These are phyloP conservation scores for Aleiodes testaceus DNA, from an alignment of 2,888 invertebrate species.

Conservation along the genomic window DNA sequence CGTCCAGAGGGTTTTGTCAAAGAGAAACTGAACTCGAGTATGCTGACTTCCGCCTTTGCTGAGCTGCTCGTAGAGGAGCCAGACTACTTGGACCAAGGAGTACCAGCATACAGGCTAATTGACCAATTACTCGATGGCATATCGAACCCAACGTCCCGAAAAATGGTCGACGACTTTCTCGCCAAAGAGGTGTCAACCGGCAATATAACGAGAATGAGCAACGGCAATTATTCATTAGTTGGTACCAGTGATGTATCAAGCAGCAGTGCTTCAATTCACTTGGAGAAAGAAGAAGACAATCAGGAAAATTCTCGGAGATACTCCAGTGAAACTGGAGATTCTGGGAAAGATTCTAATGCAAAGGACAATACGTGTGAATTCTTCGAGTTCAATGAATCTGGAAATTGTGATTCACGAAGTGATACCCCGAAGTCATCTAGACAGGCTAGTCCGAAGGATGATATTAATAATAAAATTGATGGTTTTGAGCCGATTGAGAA, in stretches of 20 bases:
- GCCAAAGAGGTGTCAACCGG: conserved; percentile 82
- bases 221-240: conserved; percentile 81
- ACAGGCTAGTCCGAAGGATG: conserved; percentile 58
- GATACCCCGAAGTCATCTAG: conserved; percentile 64
- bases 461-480: background rate
- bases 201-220: conserved; percentile 79
- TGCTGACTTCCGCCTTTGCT: conserved; percentile 82
- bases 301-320: conserved; percentile 37
- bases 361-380: conserved; percentile 53
- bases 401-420: conserved; percentile 63
- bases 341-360: conserved; percentile 41
- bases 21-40: conserved; percentile 70
- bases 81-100: conserved; percentile 82
- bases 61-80: conserved; percentile 83
- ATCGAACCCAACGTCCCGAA: conserved; percentile 78
- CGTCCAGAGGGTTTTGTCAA: conserved; percentile 75
- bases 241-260: conserved; percentile 71
- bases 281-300: conserved; percentile 1
- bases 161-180: conserved; percentile 77
- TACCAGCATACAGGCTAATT: conserved; percentile 81
- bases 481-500: background rate
- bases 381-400: conserved; percentile 62
- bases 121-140: conserved; percentile 76
- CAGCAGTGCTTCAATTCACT: conserved; percentile 45
- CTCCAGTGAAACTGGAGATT: conserved; percentile 47